These are phyloP conservation scores for Eurypyga helias DNA, from an alignment of 2,113 vertebrate species.

Conservation along the genomic window DNA sequence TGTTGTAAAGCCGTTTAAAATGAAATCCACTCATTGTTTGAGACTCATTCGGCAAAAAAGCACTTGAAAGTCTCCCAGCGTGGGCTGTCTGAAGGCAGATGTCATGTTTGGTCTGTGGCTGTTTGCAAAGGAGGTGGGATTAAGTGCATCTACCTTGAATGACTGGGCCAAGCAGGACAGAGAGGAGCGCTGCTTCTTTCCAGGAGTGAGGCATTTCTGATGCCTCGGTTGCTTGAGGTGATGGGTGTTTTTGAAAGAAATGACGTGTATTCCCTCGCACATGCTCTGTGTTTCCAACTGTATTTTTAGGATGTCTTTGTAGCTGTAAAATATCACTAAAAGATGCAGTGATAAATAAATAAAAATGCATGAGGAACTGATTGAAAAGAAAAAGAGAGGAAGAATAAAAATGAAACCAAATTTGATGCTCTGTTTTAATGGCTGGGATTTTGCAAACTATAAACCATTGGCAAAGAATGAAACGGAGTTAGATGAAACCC, in stretches of 20 bases:
- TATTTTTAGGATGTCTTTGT: background rate
- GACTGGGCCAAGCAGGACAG: background rate
- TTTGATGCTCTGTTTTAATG: background rate
- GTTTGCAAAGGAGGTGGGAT: background rate
- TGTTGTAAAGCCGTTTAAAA: background rate
- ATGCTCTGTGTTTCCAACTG: background rate
- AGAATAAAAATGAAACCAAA: background rate
- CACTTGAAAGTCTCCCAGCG: background rate
- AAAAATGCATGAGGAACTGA: background rate
- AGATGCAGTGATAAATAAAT: background rate
- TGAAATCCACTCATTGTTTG: background rate
- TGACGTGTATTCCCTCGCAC: background rate
- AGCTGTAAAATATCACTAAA: background rate
- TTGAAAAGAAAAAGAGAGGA: background rate
- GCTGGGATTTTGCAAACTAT: background rate
- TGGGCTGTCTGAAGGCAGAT: background rate
- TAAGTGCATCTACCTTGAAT: background rate
- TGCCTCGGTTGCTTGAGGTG: background rate
- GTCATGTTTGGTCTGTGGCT: background rate
- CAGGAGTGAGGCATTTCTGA: background rate
- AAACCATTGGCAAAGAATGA: background rate
- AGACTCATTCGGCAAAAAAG: background rate
- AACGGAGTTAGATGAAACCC: background rate
- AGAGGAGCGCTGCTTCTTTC: background rate
- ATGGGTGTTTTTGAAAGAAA: background rate